phyloP scores from a whole-genome alignment of 2,113 vertebrate species.

The Blennius ocellaris region DNA sequence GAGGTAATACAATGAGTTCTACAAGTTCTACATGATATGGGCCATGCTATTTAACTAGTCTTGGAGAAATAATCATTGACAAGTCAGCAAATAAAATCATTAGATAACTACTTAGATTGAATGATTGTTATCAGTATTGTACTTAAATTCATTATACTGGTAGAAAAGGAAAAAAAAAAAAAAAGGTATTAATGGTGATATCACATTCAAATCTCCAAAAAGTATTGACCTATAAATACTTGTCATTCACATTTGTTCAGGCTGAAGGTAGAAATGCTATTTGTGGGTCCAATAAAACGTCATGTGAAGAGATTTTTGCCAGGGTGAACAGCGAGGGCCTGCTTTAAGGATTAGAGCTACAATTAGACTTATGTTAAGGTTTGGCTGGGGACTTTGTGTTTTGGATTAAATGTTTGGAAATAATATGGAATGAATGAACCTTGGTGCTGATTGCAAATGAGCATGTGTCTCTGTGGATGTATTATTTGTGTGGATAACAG shows the following conservation, averaged over 20 bases:
- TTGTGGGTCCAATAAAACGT: background rate
- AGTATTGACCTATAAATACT: background rate
- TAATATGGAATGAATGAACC: no score
- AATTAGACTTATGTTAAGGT: slow-evolving; percentile 39
- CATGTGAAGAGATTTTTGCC: slow-evolving; percentile 46
- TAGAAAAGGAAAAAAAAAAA: no score
- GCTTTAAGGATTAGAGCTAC: slow-evolving; percentile 46
- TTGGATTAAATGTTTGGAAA: slow-evolving; percentile 43
- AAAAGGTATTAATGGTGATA: no score
- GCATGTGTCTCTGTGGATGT: background rate
- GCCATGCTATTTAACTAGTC: no score
- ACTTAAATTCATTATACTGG: no score
- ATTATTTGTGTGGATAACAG: slow-evolving; percentile 1
- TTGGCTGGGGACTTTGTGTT: slow-evolving; percentile 45
- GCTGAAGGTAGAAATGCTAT: slow-evolving; percentile 7
- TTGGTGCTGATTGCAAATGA: background rate
- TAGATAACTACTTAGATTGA: no score
- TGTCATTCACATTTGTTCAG: slow-evolving; percentile 3
- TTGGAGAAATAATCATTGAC: no score
- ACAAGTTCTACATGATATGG: no score
- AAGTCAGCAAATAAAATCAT: no score
- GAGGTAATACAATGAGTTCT: no score
- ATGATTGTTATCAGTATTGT: no score
- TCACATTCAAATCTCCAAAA: no score
- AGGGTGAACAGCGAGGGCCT: slow-evolving; percentile 32